Conservation (phyloP, 2,888 invertebrate genomes). For the Arenicola marina region DNA sequence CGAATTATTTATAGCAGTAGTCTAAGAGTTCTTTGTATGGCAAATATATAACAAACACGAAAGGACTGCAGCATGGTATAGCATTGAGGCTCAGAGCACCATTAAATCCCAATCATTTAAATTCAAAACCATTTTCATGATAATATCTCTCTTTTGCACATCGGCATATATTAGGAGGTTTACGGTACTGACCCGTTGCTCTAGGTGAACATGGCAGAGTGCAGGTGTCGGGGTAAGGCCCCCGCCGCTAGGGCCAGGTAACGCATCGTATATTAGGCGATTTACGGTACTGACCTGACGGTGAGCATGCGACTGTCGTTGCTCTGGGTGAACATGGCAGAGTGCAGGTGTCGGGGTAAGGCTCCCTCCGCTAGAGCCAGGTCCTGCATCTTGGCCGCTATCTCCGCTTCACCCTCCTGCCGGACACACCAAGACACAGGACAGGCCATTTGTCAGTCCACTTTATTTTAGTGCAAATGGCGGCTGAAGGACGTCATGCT, state of each 20-base stretch:
- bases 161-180: background rate
- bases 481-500: no score
- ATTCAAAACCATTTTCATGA: background rate
- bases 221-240: constrained; percentile 88
- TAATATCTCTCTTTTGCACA: background rate
- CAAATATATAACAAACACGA: no score
- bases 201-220: constrained; percentile 84
- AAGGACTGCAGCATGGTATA: no score
- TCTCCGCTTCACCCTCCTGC: constrained; percentile 85
- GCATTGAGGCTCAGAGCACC: no score
- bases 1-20: no score
- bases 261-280: constrained; percentile 79
- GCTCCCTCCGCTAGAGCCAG: constrained; percentile 96
- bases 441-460: no score
- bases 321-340: constrained; percentile 83
- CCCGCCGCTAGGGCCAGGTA: constrained; percentile 94
- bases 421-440: background rate
- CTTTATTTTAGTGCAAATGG: no score
- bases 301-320: constrained; percentile 80
- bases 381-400: constrained; percentile 92
- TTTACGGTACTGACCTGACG: constrained; percentile 68
- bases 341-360: constrained; percentile 85
- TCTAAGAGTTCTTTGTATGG: no score
- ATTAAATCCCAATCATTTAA: no score
- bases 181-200: constrained; percentile 64